phyloP scores from a whole-genome alignment of 2,888 invertebrate species.

The Patella depressa region DNA sequence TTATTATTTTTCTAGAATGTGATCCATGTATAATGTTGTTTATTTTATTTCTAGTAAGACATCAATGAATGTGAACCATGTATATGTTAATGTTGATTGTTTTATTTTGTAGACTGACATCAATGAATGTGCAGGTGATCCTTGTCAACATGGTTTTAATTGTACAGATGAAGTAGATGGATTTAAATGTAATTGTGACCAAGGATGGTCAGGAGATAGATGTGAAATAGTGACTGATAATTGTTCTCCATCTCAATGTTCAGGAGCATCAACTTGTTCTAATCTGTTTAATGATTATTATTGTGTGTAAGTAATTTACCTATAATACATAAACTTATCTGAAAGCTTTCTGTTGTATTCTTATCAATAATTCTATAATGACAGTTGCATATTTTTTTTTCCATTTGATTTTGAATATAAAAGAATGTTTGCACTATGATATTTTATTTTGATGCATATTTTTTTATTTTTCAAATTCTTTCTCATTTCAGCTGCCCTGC shows the following conservation, averaged over 20 bases:
- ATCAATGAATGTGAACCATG: too few species aligned
- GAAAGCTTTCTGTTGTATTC: too few species aligned
- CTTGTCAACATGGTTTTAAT: constrained; percentile 92
- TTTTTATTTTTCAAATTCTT: too few species aligned
- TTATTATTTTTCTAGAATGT: too few species aligned
- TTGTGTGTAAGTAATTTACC: constrained; percentile 50
- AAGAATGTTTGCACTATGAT: too few species aligned
- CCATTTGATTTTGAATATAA: too few species aligned
- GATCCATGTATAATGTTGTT: too few species aligned
- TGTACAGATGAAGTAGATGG: constrained; percentile 67
- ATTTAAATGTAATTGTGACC: constrained; percentile 42
- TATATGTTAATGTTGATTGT: not conserved
- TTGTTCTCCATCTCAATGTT: constrained; percentile 63
- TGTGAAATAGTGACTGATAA: constrained; percentile 41
- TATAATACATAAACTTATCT: not conserved
- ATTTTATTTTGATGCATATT: too few species aligned
- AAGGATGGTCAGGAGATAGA: constrained; percentile 47
- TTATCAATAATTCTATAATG: too few species aligned
- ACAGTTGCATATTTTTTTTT: too few species aligned
- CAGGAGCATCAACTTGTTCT: constrained; percentile 34
- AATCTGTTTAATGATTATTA: constrained; percentile 49
- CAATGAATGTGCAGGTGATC: constrained; percentile 91
- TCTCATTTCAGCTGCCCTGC: constrained; percentile 46
- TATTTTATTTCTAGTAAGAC: too few species aligned
- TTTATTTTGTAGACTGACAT: constrained; percentile 76